These are phyloP conservation scores for Caenorhabditis macrosperma DNA, from an alignment of 2,888 invertebrate genomes.

Conservation along the genomic window DNA sequence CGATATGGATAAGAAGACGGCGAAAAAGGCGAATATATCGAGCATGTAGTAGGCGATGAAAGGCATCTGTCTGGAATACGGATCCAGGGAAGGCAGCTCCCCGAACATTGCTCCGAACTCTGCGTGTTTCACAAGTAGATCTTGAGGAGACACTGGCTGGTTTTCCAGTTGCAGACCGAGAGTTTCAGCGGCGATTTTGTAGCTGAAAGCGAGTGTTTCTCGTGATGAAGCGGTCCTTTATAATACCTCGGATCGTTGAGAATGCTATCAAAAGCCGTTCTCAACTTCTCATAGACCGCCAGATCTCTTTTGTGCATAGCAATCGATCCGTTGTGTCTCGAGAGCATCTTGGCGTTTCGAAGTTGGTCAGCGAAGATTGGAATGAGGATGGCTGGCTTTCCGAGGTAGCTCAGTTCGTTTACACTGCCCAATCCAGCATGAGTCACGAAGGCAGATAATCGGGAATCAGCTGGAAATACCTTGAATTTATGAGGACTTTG, in stretches of 20 bases:
- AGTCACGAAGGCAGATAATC: slow-evolving; percentile 49
- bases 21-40: slow-evolving; percentile 4
- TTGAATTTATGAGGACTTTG: background rate
- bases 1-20: background rate
- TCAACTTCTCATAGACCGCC: slow-evolving; percentile 8
- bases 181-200: slow-evolving; percentile 13
- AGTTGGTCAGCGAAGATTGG: slow-evolving; percentile 51
- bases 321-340: slow-evolving; percentile 55
- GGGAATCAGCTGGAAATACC: slow-evolving; percentile 26
- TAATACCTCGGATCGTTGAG: slow-evolving; percentile 18
- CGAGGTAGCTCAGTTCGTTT: slow-evolving; percentile 40
- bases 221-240: too few relatives aligned
- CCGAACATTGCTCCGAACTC: slow-evolving; percentile 42
- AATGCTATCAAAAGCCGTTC: slow-evolving; percentile 8
- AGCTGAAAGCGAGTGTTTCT: slow-evolving; percentile 30
- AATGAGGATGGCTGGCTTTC: slow-evolving; percentile 43
- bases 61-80: slow-evolving; percentile 36
- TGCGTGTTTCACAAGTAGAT: slow-evolving; percentile 36
- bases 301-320: slow-evolving; percentile 38
- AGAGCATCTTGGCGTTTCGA: slow-evolving; percentile 37
- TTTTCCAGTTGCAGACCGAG: slow-evolving; percentile 18
- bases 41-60: slow-evolving; percentile 41
- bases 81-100: slow-evolving; percentile 35
- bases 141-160: slow-evolving; percentile 35
- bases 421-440: slow-evolving; percentile 54